Percentiles rank a stretch among this genome's conserved stretches.
Evolutionary conservation across 2,113 vertebrate genomes (phyloP).

Genomic region (Ctenodactylus gundi): DNA sequence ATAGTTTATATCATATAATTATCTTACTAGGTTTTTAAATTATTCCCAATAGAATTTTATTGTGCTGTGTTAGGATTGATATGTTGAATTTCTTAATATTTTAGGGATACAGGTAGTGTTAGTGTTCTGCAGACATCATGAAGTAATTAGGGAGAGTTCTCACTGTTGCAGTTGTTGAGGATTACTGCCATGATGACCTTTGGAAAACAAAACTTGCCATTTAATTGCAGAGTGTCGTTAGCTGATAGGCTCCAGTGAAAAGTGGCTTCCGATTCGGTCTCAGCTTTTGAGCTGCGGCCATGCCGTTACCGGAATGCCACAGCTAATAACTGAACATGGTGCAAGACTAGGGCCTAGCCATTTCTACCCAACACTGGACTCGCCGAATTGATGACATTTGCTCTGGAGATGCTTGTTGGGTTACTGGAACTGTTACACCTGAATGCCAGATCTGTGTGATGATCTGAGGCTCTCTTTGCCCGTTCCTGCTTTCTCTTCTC

Average conservation of each 20-base stretch:
- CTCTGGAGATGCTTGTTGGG: background rate
- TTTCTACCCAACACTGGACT: background rate
- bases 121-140: background rate
- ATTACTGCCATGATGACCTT: background rate
- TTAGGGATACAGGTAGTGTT: background rate
- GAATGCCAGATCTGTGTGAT: background rate
- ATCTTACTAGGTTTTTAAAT: background rate
- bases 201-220: background rate
- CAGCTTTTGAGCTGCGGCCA: background rate
- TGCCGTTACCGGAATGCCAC: background rate
- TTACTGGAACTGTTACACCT: background rate
- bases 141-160: background rate
- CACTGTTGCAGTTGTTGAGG: background rate
- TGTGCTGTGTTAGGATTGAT: background rate
- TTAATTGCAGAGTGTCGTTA: background rate
- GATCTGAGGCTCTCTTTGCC: background rate
- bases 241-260: background rate
- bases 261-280: background rate
- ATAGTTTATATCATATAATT: background rate
- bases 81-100: background rate
- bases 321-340: background rate
- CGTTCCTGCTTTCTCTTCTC: background rate
- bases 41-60: slow-evolving; percentile 10
- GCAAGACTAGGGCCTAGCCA: background rate
- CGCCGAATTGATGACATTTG: background rate